A percentile compares a stretch with the other conserved stretches of the same genome.
phyloP scores from a whole-genome alignment of 2,113 vertebrate species.

The Psittacula cyanocephala region DNA sequence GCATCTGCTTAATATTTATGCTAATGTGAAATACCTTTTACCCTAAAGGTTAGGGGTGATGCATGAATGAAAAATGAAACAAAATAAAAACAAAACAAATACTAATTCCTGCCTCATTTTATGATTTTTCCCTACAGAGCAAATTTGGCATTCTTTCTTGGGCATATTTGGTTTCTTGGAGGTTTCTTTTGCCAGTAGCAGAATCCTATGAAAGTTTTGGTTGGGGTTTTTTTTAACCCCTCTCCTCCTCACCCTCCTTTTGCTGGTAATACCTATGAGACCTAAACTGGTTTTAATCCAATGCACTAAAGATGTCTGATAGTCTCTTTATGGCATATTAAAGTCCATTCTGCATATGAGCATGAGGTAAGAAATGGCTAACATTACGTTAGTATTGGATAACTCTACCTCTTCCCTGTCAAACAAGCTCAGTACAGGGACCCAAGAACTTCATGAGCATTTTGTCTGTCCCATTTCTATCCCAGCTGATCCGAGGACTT shows the following conservation, averaged over 20 bases:
- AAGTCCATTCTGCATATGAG: not conserved
- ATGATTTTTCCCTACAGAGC: not conserved
- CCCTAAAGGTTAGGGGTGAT: constrained; percentile 80
- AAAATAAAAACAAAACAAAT: constrained; percentile 41
- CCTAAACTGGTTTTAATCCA: not conserved
- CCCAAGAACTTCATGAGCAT: not conserved
- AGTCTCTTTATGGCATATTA: not conserved
- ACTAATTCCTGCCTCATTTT: not conserved
- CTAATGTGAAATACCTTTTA: constrained; percentile 79
- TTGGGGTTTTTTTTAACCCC: accelerated
- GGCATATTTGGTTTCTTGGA: not conserved
- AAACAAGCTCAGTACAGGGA: not conserved
- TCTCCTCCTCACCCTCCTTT: accelerated
- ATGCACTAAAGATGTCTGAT: not conserved
- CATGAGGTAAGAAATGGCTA: not conserved
- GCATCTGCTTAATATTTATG: constrained; percentile 84
- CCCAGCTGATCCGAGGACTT: not conserved
- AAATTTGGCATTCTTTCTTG: not conserved
- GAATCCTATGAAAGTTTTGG: not conserved
- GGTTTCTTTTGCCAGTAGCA: not conserved
- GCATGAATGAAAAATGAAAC: constrained; percentile 67
- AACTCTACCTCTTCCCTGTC: not conserved
- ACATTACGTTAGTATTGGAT: not conserved
- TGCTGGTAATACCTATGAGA: not conserved
- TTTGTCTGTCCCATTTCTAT: not conserved